These are phyloP conservation scores for Anagrus nilaparvatae DNA, from an alignment of 1,140 invertebrate genomes.

Conservation along the genomic window DNA sequence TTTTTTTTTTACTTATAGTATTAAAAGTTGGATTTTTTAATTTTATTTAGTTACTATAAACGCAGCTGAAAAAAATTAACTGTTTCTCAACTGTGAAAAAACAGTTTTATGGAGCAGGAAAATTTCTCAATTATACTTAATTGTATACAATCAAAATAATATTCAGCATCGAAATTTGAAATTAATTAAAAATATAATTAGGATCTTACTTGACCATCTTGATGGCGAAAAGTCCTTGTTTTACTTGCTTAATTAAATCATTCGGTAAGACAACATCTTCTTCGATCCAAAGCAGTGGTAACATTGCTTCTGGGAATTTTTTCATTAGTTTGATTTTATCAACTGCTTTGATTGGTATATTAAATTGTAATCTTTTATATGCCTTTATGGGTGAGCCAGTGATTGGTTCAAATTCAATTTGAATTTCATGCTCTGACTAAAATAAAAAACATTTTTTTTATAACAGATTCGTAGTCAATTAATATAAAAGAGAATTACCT, in stretches of 20 bases:
- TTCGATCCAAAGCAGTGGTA: slow-evolving; percentile 69
- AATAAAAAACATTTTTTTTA: no score
- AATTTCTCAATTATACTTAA: no score
- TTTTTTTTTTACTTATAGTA: slow-evolving; percentile 16
- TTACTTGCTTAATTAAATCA: slow-evolving; percentile 24
- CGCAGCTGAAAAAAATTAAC: no score
- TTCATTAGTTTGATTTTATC: slow-evolving; percentile 56
- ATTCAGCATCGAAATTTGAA: no score
- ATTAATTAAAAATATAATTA: no score
- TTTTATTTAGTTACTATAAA: no score
- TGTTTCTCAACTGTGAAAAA: no score
- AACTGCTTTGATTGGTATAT: slow-evolving; percentile 50
- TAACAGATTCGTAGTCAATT: no score
- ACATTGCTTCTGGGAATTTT: slow-evolving; percentile 47
- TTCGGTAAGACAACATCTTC: slow-evolving; percentile 41
- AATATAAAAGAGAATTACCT: slow-evolving; percentile 29
- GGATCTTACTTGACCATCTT: slow-evolving; percentile 23
- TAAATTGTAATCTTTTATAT: slow-evolving; percentile 63
- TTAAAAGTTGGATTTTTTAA: no score
- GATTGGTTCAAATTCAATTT: slow-evolving; percentile 66
- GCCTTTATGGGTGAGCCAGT: slow-evolving; percentile 57
- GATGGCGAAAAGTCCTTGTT: slow-evolving; percentile 22
- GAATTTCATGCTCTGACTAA: slow-evolving; percentile 56
- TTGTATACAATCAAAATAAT: no score
- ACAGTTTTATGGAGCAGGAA: no score